phyloP scores from a whole-genome alignment of 2,888 invertebrate species.

The Hybos culiciformis region DNA sequence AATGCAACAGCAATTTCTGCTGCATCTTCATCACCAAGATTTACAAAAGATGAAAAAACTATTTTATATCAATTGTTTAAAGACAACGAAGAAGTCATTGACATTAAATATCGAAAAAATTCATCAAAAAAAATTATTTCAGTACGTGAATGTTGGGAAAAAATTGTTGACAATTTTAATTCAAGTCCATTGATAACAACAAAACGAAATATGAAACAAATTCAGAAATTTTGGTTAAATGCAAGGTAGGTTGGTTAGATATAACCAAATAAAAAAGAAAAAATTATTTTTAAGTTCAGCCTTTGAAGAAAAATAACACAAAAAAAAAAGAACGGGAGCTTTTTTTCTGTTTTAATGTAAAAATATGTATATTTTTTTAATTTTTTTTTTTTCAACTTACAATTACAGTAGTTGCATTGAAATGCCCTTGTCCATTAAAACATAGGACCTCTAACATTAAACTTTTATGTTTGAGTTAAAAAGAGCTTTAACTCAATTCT shows the following conservation, averaged over 20 bases:
- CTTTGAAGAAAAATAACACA: no score
- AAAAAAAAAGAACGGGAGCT: no score
- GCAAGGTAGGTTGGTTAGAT: conserved; percentile 23
- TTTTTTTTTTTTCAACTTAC: no score
- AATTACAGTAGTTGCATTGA: no score
- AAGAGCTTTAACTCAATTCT: no score
- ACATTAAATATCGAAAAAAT: conserved; percentile 33
- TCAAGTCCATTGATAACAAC: conserved; percentile 27
- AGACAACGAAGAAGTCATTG: conserved; percentile 32
- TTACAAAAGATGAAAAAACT: conserved; percentile 32
- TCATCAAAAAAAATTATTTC: conserved; percentile 27
- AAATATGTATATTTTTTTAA: no score
- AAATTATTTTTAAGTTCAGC: no score
- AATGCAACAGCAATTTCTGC: conserved; percentile 8
- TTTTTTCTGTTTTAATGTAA: no score
- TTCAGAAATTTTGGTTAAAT: conserved; percentile 36
- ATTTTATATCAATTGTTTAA: conserved; percentile 29
- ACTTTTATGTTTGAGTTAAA: no score
- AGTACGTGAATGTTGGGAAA: conserved; percentile 33
- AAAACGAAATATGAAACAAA: conserved; percentile 31
- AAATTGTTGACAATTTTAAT: conserved; percentile 30
- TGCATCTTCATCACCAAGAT: conserved; percentile 22
- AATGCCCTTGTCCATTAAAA: no score
- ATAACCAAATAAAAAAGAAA: no score
- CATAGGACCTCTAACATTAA: no score